Conservation (phyloP, 2,113 vertebrate genomes). For the Raja brachyura region DNA sequence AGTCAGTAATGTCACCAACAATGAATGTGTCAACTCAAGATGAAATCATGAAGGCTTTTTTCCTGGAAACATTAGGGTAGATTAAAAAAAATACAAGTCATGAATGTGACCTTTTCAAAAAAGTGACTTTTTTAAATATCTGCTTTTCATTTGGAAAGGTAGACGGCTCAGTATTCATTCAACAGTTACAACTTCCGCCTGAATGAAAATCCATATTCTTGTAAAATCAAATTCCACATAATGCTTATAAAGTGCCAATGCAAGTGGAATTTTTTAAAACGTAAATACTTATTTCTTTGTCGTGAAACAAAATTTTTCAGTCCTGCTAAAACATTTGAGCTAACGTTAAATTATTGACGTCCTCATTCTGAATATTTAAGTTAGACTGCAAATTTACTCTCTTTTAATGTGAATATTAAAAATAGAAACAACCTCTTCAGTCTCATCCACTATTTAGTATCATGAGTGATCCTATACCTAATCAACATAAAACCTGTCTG, state of each 20-base stretch:
- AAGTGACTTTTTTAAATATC: not conserved
- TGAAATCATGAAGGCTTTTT: not conserved
- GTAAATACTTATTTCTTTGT: not conserved
- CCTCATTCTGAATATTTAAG: not conserved
- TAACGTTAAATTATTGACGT: not conserved
- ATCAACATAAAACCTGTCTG: too few species aligned
- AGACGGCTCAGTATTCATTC: not conserved
- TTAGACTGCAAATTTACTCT: not conserved
- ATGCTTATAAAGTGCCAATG: not conserved
- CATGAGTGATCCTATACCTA: too few species aligned
- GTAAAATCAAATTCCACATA: not conserved
- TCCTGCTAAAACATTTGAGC: not conserved
- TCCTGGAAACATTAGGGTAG: not conserved
- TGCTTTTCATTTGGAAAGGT: not conserved
- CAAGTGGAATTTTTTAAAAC: not conserved
- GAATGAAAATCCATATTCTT: not conserved
- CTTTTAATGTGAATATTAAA: too few species aligned
- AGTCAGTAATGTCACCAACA: not conserved
- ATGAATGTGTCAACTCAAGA: not conserved
- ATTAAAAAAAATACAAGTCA: not conserved
- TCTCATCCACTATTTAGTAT: too few species aligned
- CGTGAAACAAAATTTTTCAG: not conserved
- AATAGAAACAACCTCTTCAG: too few species aligned
- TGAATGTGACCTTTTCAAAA: slow-evolving; percentile 16
- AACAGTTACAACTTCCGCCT: not conserved